Evolutionary conservation across 2,113 vertebrate genomes (phyloP).

Genomic region (Bambusicola thoracicus): DNA sequence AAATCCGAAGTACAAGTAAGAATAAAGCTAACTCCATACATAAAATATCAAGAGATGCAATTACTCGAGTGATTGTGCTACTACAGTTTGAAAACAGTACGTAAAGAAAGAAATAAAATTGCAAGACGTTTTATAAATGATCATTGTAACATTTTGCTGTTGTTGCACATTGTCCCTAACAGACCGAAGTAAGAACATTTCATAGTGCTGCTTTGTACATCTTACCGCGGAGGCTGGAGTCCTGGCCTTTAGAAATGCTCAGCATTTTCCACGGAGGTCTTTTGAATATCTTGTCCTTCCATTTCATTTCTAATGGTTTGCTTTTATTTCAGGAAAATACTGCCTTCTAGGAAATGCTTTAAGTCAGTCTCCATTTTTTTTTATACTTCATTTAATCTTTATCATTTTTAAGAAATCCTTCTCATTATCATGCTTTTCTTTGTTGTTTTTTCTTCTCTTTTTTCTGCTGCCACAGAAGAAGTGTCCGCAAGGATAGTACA

Average conservation of each 20-base stretch:
- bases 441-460: conserved; percentile 49
- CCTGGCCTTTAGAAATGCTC: not conserved
- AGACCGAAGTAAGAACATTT: not conserved
- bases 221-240: not conserved
- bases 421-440: conserved; percentile 13
- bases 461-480: conserved; percentile 86
- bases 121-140: not conserved
- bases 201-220: not conserved
- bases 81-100: not conserved
- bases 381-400: not conserved
- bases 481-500: conserved; percentile 98
- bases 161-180: not conserved
- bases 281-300: not conserved
- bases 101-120: not conserved
- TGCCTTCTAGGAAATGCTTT: not conserved
- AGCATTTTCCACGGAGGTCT: not conserved
- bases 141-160: not conserved
- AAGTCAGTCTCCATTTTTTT: not conserved
- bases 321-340: not conserved
- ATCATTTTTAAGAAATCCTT: not conserved
- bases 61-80: not conserved
- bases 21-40: not conserved
- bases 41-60: conserved; percentile 5
- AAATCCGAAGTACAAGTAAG: not conserved
- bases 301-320: not conserved